Evolutionary conservation across 2,888 invertebrate genomes (phyloP).

Genomic region (Euplagia quadripunctaria): DNA sequence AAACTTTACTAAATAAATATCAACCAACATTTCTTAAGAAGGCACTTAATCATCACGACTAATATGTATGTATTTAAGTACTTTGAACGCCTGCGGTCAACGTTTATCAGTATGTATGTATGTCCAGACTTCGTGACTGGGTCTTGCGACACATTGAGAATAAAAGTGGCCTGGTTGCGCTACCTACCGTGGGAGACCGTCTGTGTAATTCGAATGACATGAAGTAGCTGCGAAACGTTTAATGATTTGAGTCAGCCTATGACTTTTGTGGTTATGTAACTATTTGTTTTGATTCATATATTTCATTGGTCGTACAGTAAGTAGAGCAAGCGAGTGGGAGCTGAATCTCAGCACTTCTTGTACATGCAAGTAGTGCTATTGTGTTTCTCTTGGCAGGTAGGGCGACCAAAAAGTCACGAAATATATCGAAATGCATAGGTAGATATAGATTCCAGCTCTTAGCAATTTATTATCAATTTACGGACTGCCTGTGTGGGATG

Average conservation of each 20-base stretch:
- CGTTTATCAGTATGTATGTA: constrained; percentile 22
- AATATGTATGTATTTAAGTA: constrained; percentile 2
- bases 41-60: constrained; percentile 20
- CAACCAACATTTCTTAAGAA: constrained; percentile 15
- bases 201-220: constrained; percentile 40
- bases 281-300: constrained; percentile 2
- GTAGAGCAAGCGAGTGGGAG: not conserved
- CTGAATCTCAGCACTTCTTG: not conserved
- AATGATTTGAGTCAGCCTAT: constrained; percentile 33
- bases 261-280: constrained; percentile 15
- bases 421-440: too few relatives aligned
- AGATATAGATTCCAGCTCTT: too few relatives aligned
- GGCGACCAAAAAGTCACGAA: too few relatives aligned
- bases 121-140: constrained; percentile 42
- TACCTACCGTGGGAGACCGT: constrained; percentile 46
- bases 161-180: constrained; percentile 38
- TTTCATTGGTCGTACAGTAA: not conserved
- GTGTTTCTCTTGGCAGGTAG: too few relatives aligned
- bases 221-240: constrained; percentile 29
- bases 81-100: constrained; percentile 24
- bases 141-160: constrained; percentile 46
- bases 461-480: too few relatives aligned
- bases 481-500: too few relatives aligned
- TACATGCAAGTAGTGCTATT: not conserved
- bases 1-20: not conserved